Conservation (phyloP, 2,113 vertebrate genomes). For the Macaca mulatta region DNA sequence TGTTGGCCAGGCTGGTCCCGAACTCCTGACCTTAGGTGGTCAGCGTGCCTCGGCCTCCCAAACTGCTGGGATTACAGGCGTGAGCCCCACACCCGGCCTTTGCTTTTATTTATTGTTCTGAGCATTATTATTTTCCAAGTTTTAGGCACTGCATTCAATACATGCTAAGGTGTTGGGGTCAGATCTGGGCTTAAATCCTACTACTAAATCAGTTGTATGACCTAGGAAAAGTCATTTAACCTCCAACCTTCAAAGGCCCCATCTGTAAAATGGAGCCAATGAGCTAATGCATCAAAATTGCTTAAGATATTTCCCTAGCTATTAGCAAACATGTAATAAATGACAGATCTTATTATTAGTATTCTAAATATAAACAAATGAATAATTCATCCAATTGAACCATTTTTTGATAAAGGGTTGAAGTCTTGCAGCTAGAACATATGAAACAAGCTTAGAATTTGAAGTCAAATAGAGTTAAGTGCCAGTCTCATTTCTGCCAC, state of each 20-base stretch:
- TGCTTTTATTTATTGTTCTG: slow-evolving; percentile 19
- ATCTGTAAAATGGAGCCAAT: slow-evolving; percentile 36
- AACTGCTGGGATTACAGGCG: too few species aligned
- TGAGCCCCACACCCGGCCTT: too few species aligned
- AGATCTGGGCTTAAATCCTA: neutral
- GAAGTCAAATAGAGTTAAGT: neutral
- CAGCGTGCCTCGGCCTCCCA: too few species aligned
- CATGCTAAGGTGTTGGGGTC: neutral
- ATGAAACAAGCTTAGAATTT: slow-evolving; percentile 18
- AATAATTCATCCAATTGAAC: neutral
- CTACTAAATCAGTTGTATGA: slow-evolving; percentile 15
- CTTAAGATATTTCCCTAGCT: neutral
- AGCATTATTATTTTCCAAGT: neutral
- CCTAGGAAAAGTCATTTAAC: slow-evolving; percentile 45
- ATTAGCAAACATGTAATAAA: neutral
- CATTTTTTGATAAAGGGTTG: neutral
- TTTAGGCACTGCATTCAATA: neutral
- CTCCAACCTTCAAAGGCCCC: neutral
- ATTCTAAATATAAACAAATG: slow-evolving; percentile 10
- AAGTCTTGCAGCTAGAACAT: slow-evolving; percentile 2
- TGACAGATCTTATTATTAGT: slow-evolving; percentile 14
- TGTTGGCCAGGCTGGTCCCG: too few species aligned
- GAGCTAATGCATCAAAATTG: neutral
- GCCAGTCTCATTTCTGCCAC: neutral
- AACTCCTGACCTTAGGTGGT: too few species aligned